phyloP scores from a whole-genome alignment of 2,888 invertebrate genomes.

The Ellobium chinense region DNA sequence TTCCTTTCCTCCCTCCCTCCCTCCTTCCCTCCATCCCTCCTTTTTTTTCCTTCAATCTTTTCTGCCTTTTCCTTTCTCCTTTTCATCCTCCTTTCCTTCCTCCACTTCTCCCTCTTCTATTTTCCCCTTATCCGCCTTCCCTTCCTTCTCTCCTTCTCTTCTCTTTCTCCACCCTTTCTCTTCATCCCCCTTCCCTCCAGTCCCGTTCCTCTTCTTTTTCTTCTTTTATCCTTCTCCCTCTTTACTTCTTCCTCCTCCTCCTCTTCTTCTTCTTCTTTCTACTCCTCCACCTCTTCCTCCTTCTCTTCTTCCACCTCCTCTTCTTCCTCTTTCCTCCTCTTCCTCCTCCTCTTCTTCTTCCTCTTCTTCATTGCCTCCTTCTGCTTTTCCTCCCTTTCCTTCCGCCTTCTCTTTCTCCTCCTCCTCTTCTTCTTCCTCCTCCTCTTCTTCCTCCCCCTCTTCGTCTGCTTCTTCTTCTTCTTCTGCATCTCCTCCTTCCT shows the following conservation, averaged over 20 bases:
- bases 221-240: neutral
- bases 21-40: neutral
- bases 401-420: neutral
- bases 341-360: neutral
- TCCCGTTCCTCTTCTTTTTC: neutral
- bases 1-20: neutral
- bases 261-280: neutral
- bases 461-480: neutral
- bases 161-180: neutral
- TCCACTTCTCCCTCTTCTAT: neutral
- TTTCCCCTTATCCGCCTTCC: neutral
- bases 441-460: neutral
- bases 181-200: neutral
- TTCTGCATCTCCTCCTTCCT: neutral
- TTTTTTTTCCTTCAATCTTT: neutral
- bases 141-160: neutral
- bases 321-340: neutral
- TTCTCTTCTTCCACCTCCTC: neutral
- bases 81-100: neutral
- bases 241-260: neutral
- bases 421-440: neutral
- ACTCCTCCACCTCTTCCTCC: neutral
- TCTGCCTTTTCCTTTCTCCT: neutral
- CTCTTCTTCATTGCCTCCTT: neutral
- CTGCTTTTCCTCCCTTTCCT: neutral